A percentile compares a stretch with the other conserved stretches of the same genome.
These are phyloP conservation scores for Linurgus olivaceus DNA, from an alignment of 2,797 vertebrate genomes.

Conservation along the genomic window DNA sequence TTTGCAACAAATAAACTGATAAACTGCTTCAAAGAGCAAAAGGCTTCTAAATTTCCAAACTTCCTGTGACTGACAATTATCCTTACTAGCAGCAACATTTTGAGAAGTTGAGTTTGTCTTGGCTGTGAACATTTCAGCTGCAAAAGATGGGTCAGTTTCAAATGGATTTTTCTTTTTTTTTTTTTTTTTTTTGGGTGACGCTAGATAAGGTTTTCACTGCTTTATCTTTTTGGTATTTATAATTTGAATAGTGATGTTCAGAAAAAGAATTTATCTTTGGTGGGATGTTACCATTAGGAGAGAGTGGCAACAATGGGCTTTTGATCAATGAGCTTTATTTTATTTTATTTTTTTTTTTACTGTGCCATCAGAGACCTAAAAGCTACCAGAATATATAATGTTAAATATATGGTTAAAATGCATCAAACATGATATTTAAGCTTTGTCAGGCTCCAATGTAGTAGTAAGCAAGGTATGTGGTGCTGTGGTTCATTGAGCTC, in stretches of 20 bases:
- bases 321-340: not conserved
- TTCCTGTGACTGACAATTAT: not conserved
- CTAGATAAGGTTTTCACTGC: not conserved
- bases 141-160: not conserved
- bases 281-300: not conserved
- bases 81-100: not conserved
- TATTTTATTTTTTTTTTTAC: not conserved
- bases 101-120: not conserved
- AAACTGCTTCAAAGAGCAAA: not conserved
- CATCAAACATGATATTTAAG: not conserved
- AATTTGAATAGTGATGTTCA: not conserved
- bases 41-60: not conserved
- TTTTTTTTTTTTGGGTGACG: not conserved
- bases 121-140: not conserved
- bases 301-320: not conserved
- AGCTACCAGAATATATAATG: not conserved
- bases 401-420: not conserved
- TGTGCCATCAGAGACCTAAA: not conserved
- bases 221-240: not conserved
- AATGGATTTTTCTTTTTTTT: not conserved
- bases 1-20: not conserved
- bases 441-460: not conserved
- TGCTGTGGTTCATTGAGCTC: constrained; percentile 42
- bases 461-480: not conserved
- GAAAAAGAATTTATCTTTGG: not conserved